A percentile compares a stretch with the other conserved stretches of the same genome.
These are phyloP conservation scores for Cephus runcator DNA, from an alignment of 2,888 invertebrate species.

Conservation along the genomic window DNA sequence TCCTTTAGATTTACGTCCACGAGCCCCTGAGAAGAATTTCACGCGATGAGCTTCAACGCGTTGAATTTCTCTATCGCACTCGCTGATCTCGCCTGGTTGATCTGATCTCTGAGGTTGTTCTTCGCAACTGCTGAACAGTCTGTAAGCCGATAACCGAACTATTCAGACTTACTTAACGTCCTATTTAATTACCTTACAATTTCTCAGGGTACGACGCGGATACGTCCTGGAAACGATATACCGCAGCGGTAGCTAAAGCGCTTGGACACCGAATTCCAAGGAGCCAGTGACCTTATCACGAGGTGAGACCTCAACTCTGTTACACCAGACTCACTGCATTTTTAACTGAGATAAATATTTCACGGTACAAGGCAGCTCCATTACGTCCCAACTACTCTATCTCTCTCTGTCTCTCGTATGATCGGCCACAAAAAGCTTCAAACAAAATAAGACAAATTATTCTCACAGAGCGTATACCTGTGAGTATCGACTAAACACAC, in stretches of 20 bases:
- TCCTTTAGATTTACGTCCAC: not conserved
- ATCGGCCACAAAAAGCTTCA: not conserved
- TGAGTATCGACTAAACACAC: not conserved
- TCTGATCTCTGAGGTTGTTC: not conserved
- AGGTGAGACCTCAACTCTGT: conserved; percentile 44
- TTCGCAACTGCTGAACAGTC: not conserved
- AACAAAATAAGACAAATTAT: not conserved
- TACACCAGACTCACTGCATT: conserved; percentile 29
- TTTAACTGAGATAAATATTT: not conserved
- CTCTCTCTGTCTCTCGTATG: not conserved
- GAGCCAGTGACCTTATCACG: conserved; percentile 24
- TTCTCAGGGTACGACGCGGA: not conserved
- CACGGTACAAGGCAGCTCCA: not conserved
- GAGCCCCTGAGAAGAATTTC: not conserved
- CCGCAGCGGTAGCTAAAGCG: not conserved
- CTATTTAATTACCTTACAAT: not conserved
- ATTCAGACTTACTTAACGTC: not conserved
- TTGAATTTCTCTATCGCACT: not conserved
- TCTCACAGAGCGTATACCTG: not conserved
- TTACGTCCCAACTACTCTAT: not conserved
- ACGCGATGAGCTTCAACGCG: not conserved
- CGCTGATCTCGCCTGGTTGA: not conserved
- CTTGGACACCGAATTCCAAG: not conserved
- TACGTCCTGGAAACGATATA: not conserved
- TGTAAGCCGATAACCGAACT: not conserved